Evolutionary conservation across 2,797 vertebrate genomes (phyloP).

Genomic region (Ataeniobius toweri): DNA sequence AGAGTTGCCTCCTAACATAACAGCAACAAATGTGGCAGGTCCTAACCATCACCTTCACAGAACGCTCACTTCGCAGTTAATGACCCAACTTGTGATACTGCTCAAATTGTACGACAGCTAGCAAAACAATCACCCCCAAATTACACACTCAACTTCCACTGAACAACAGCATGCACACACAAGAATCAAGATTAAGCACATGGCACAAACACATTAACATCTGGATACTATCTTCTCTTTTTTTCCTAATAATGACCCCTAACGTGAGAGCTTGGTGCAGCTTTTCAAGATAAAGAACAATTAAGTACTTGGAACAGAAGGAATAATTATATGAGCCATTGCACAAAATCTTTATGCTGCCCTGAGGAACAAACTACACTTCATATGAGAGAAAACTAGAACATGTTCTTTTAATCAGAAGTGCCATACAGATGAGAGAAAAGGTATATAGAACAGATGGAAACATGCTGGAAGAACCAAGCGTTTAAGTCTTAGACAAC

Average conservation of each 20-base stretch:
- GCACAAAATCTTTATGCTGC: slow-evolving; percentile 5
- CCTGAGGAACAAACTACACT: slow-evolving; percentile 22
- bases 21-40: slow-evolving; percentile 28
- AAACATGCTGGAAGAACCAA: slow-evolving; percentile 31
- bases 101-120: slow-evolving; percentile 50
- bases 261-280: slow-evolving; percentile 59
- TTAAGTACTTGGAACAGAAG: slow-evolving; percentile 42
- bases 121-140: slow-evolving; percentile 61
- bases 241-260: slow-evolving; percentile 65
- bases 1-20: slow-evolving; percentile 31
- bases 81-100: slow-evolving; percentile 55
- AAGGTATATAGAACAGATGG: slow-evolving; percentile 53
- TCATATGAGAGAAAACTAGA: slow-evolving; percentile 51
- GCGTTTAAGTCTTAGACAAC: slow-evolving; percentile 8
- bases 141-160: slow-evolving; percentile 38
- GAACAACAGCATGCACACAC: slow-evolving; percentile 22
- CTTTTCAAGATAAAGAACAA: slow-evolving; percentile 55
- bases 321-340: slow-evolving; percentile 53
- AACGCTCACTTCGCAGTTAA: slow-evolving; percentile 60
- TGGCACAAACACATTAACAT: slow-evolving; percentile 68
- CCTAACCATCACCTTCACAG: slow-evolving; percentile 23
- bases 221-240: slow-evolving; percentile 75
- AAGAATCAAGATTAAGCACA: slow-evolving; percentile 46
- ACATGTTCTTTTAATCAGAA: slow-evolving; percentile 32
- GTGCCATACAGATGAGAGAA: slow-evolving; percentile 31